phyloP scores from a whole-genome alignment of 2,797 vertebrate species.

The Natrix natrix region DNA sequence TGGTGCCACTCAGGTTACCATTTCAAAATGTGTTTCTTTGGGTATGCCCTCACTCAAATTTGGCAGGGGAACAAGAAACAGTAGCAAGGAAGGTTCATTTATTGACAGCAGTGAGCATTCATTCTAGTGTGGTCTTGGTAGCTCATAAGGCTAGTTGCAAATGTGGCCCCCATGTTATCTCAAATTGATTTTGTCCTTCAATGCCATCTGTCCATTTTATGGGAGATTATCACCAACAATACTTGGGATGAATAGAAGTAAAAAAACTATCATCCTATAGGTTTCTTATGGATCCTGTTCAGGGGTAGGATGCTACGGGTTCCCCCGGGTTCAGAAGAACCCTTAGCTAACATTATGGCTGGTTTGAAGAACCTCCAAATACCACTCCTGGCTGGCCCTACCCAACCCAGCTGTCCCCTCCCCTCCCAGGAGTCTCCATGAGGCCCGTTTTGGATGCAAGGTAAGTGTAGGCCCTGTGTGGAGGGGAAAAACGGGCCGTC shows the following conservation, averaged over 20 bases:
- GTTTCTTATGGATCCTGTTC: background rate
- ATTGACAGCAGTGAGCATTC: background rate
- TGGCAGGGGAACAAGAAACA: background rate
- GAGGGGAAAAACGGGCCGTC: too few species aligned
- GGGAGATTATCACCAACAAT: background rate
- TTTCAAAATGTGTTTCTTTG: background rate
- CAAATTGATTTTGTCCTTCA: background rate
- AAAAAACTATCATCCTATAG: background rate
- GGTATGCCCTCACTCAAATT: background rate
- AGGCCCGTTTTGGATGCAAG: too few species aligned
- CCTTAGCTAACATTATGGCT: too few species aligned
- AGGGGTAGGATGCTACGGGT: too few species aligned
- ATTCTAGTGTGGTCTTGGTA: background rate
- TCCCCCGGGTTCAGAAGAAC: too few species aligned
- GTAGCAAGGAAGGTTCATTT: background rate
- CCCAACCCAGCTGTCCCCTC: too few species aligned
- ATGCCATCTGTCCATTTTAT: conserved; percentile 12
- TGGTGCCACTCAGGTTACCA: background rate
- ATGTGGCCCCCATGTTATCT: background rate
- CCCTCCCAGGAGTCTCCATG: too few species aligned
- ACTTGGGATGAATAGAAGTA: background rate
- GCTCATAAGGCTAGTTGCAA: background rate
- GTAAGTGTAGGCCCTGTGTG: too few species aligned
- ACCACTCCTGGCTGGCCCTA: too few species aligned
- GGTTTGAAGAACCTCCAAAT: too few species aligned